These are phyloP conservation scores for Thunnus albacares DNA, from an alignment of 2,797 vertebrate genomes.

Conservation along the genomic window DNA sequence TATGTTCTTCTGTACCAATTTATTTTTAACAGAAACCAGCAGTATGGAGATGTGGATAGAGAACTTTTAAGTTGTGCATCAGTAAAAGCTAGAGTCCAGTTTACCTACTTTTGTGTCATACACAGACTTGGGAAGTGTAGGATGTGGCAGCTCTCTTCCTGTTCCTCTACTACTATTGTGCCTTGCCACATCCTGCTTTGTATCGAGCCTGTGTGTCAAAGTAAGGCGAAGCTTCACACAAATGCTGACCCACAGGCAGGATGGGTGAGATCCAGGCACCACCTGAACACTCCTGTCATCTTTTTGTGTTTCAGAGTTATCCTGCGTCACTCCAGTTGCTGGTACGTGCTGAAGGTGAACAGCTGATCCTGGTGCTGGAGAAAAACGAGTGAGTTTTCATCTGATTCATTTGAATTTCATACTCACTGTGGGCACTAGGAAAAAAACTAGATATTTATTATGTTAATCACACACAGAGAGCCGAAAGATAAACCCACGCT, in stretches of 20 bases:
- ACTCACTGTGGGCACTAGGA: conserved; percentile 1
- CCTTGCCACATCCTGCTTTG: conserved; percentile 66
- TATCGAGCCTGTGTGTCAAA: conserved; percentile 31
- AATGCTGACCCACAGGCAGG: conserved; percentile 50
- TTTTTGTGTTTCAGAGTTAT: conserved; percentile 87
- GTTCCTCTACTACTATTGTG: conserved; percentile 64
- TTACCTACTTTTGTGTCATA: conserved; percentile 5
- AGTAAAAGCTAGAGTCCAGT: not conserved
- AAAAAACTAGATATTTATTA: conserved; percentile 35
- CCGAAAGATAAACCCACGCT: conserved; percentile 39
- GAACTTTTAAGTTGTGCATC: conserved; percentile 1
- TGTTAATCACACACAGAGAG: conserved; percentile 49
- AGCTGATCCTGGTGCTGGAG: conserved; percentile 90
- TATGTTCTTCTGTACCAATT: not conserved
- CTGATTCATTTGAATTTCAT: conserved; percentile 25
- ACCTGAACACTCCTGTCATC: conserved; percentile 44
- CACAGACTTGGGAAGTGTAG: conserved; percentile 43
- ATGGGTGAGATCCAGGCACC: conserved; percentile 61
- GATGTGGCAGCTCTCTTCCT: conserved; percentile 65
- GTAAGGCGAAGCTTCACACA: conserved; percentile 45
- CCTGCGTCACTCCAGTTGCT: conserved; percentile 88
- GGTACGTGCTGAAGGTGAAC: conserved; percentile 86
- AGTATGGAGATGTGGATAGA: not conserved
- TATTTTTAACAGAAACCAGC: not conserved
- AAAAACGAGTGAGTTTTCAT: conserved; percentile 93